phyloP scores from a whole-genome alignment of 1,140 invertebrate species.

The Calliopsis andreniformis region DNA sequence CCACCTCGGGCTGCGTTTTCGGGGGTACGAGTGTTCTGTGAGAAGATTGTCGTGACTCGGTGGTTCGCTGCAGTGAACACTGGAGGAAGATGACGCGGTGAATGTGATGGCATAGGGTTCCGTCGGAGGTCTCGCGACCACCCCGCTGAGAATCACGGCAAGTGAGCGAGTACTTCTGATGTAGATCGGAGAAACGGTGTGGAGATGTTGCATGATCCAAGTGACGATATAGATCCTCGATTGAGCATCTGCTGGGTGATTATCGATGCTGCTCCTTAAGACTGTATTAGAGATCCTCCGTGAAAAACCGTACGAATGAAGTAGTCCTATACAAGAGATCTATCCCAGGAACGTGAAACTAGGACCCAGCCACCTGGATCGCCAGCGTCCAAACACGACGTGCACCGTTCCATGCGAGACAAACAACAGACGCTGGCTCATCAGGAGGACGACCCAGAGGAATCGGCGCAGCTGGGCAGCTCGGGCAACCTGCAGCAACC shows the following conservation, averaged over 20 bases:
- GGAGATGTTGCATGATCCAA: too few relatives aligned
- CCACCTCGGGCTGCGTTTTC: background rate
- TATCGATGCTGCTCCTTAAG: too few relatives aligned
- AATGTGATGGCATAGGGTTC: background rate
- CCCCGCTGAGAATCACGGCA: background rate
- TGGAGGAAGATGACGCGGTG: slow-evolving; percentile 8
- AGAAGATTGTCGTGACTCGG: background rate
- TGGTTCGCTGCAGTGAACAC: slow-evolving; percentile 11
- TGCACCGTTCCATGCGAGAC: slow-evolving; percentile 70
- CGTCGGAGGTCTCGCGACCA: background rate
- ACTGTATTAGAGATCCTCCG: too few relatives aligned
- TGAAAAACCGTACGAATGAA: too few relatives aligned
- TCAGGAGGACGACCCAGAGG: slow-evolving; percentile 54
- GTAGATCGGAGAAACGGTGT: background rate
- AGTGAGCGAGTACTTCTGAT: slow-evolving; percentile 15
- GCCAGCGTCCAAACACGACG: too few relatives aligned
- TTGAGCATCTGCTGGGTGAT: too few relatives aligned
- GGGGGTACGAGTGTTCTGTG: background rate
- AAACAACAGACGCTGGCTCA: slow-evolving; percentile 65
- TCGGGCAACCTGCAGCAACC: slow-evolving; percentile 55
- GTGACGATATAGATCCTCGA: too few relatives aligned
- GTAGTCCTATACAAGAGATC: background rate
- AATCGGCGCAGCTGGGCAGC: slow-evolving; percentile 47
- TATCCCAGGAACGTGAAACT: too few relatives aligned
- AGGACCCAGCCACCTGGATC: too few relatives aligned